Percentiles rank a stretch among this genome's conserved stretches.
phyloP scores from a whole-genome alignment of 2,113 vertebrate species.

The Jaculus jaculus region DNA sequence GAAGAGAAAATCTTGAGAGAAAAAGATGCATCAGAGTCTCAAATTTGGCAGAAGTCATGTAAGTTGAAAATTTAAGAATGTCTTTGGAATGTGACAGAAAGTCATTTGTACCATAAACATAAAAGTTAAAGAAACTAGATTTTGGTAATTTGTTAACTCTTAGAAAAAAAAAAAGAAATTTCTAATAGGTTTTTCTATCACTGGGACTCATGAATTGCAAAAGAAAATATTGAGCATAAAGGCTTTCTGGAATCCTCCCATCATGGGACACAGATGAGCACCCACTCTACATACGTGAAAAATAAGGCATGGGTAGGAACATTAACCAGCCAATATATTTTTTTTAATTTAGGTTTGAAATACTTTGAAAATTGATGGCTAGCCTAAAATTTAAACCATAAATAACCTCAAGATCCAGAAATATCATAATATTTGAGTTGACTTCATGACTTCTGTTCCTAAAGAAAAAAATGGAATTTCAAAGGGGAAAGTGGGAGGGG shows the following conservation, averaged over 20 bases:
- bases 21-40: conserved; percentile 16
- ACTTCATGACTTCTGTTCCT: neutral
- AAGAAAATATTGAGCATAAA: neutral
- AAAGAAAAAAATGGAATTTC: too few relatives aligned
- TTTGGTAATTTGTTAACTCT: conserved; percentile 36
- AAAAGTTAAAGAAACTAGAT: conserved; percentile 39
- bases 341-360: conserved; percentile 58
- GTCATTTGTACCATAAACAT: conserved; percentile 52
- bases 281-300: conserved; percentile 45
- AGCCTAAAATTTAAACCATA: conserved; percentile 51
- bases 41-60: conserved; percentile 59
- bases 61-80: conserved; percentile 61
- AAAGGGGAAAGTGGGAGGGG: too few relatives aligned
- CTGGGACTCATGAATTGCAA: conserved; percentile 29
- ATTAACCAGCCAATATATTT: conserved; percentile 54
- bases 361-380: conserved; percentile 46
- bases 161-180: neutral
- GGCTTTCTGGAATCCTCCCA: conserved; percentile 23
- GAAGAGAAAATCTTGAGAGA: conserved; percentile 46
- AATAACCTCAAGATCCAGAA: conserved; percentile 59
- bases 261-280: conserved; percentile 32
- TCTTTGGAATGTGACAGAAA: conserved; percentile 60
- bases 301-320: conserved; percentile 26
- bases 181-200: conserved; percentile 13
- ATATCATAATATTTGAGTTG: conserved; percentile 5